phyloP scores from a whole-genome alignment of 2,113 vertebrate genomes.

The Mandrillus leucophaeus region DNA sequence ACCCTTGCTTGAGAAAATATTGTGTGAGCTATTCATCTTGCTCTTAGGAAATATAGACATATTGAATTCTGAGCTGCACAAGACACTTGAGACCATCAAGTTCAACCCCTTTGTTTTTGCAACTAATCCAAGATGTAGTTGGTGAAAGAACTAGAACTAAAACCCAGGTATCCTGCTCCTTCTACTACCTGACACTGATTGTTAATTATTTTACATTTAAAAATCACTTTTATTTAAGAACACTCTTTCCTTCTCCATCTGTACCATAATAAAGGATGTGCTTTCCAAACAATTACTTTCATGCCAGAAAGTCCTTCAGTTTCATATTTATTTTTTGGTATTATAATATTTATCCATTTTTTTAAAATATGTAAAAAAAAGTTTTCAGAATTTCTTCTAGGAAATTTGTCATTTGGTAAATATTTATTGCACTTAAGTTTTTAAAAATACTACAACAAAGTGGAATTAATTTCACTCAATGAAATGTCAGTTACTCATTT shows the following conservation, averaged over 20 bases:
- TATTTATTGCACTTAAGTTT: background rate
- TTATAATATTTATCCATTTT: background rate
- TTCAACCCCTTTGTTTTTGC: background rate
- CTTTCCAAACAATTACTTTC: background rate
- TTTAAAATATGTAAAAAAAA: background rate
- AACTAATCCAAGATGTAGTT: background rate
- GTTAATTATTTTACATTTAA: slow-evolving; percentile 20
- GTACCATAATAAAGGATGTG: background rate
- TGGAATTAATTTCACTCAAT: background rate
- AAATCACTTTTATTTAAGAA: background rate
- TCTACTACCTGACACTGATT: background rate
- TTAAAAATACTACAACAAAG: slow-evolving; percentile 1
- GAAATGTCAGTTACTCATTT: background rate
- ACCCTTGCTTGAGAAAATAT: slow-evolving; percentile 41
- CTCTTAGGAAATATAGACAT: slow-evolving; percentile 10
- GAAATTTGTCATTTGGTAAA: slow-evolving; percentile 5
- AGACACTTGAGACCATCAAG: background rate
- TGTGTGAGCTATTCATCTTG: background rate
- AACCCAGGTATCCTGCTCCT: background rate
- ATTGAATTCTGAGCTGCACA: background rate
- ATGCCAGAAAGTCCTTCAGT: background rate
- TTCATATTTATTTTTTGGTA: background rate
- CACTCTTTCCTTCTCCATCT: background rate
- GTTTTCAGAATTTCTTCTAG: background rate
- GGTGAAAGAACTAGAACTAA: background rate